Base-by-base conservation (phyloP, 2,113 vertebrate species). In the Calyptomena viridis region DNA sequence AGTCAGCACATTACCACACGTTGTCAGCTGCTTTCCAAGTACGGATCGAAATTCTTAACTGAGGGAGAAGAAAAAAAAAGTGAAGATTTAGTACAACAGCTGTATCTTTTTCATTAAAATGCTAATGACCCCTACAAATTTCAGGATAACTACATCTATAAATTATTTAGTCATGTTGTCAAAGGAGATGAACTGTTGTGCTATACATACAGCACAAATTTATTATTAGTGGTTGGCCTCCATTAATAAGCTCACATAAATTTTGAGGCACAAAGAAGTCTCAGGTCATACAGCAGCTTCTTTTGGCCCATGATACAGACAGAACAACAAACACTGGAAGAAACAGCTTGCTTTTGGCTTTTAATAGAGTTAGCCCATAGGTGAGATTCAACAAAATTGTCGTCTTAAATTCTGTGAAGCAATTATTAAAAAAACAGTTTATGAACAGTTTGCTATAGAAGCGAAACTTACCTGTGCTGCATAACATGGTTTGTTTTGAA, bases 61-160 rank as follows among this genome's bases (percentile, higher is more conserved):
- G 95, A 49, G 67, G 71, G 77, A 88, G 53, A 73, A 68, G 68
- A 87, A 77, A 83, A 81, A 69, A 96, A 90, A 93, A 52, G 94
- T 46, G 66, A 94, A 97, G 92, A 97, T 96, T 98, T 97, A 98
- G 94, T 95, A 96, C 89, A 97, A 96, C 90, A 94, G 93, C 90
- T 88, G 76, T 82, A 69, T 90, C 87, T 96, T 96, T 97, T 97
- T 95, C 95, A 98, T 97, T 97, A 98, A 98, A 98, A 98, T 98
- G 97, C 96, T 98, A 98, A 98, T 97, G 93, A 97, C 88, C 82
- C 95, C 82, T 84, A 96, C 90, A 97, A 84, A 96, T 96, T 96
- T 97, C 90, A 92, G 76, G 83, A 89, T 95, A 98, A 97, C 84
- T 93, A 86, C 63, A 50, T 76, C 90, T 90, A 97, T 97, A 97